Conservation (phyloP, 2,888 invertebrate species). For the Ormyrus rosae region DNA sequence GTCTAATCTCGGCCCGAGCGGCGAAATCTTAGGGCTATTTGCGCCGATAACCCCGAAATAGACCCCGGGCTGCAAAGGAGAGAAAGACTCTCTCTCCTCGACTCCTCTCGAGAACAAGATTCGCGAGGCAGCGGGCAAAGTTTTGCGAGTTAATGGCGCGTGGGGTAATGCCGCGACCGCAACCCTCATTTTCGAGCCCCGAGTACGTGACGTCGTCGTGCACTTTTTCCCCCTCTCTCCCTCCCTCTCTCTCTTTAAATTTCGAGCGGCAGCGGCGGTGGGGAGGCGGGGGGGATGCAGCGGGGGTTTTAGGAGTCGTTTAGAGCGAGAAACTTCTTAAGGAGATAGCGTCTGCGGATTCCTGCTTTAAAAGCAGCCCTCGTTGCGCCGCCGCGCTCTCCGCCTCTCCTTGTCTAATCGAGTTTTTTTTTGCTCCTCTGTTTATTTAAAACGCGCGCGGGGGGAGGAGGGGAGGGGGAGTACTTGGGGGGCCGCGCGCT, state of each 20-base stretch:
- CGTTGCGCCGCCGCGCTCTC: conserved; percentile 42
- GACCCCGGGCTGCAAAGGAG: conserved; percentile 55
- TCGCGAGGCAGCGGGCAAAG: conserved; percentile 70
- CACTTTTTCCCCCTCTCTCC: too few species aligned
- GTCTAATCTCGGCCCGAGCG: background rate
- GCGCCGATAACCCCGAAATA: conserved; percentile 72
- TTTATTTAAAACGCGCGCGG: too few species aligned
- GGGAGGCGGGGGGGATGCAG: too few species aligned
- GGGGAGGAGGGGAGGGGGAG: too few species aligned
- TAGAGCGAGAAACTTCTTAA: background rate
- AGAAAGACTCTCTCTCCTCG: conserved; percentile 58
- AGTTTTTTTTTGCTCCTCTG: too few species aligned
- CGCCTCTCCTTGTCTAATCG: too few species aligned
- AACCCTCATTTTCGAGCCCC: conserved; percentile 63
- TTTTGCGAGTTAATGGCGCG: conserved; percentile 75
- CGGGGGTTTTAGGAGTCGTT: background rate
- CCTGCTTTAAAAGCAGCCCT: too few species aligned
- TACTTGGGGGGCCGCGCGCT: too few species aligned
- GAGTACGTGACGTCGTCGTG: conserved; percentile 39
- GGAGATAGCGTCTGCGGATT: background rate
- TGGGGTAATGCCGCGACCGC: conserved; percentile 74
- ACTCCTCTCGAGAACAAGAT: conserved; percentile 74
- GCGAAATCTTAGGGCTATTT: conserved; percentile 60
- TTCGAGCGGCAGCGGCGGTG: background rate
- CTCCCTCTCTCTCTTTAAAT: background rate